phyloP scores from a whole-genome alignment of 2,113 vertebrate species.

The Macrotis lagotis region DNA sequence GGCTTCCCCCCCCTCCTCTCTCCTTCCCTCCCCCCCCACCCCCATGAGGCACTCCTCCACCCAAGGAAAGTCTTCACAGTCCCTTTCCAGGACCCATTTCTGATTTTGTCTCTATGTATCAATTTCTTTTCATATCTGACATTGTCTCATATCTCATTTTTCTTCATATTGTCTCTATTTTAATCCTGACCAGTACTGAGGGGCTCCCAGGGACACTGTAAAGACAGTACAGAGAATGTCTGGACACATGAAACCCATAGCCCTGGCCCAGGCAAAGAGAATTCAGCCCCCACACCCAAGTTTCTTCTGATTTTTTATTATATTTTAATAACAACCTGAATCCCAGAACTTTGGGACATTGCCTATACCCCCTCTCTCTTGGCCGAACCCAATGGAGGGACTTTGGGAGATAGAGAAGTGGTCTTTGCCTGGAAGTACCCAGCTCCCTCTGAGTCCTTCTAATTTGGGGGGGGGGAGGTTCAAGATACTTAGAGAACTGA shows the following conservation, averaged over 20 bases:
- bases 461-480: not conserved
- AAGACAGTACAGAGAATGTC: not conserved
- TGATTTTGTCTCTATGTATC: not conserved
- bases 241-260: not conserved
- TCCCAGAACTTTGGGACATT: conserved; percentile 73
- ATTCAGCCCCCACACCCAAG: conserved; percentile 71
- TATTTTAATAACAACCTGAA: conserved; percentile 80
- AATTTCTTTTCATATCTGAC: not conserved
- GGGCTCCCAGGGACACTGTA: not conserved
- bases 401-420: conserved; percentile 6
- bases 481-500: conserved; percentile 7
- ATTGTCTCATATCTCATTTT: not conserved
- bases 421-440: conserved; percentile 39
- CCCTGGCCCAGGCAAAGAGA: conserved; percentile 42
- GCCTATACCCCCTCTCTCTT: conserved; percentile 61
- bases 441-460: conserved; percentile 11
- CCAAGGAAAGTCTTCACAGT: not conserved
- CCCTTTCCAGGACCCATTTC: conserved; percentile 60
- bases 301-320: conserved; percentile 79
- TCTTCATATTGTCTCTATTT: not conserved
- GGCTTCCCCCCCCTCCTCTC: conserved; percentile 19
- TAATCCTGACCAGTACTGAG: not conserved
- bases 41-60: not conserved
- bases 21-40: not conserved
- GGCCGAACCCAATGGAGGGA: conserved; percentile 21